Evolutionary conservation across 2,888 invertebrate species (phyloP).

Genomic region (Biston betularia): DNA sequence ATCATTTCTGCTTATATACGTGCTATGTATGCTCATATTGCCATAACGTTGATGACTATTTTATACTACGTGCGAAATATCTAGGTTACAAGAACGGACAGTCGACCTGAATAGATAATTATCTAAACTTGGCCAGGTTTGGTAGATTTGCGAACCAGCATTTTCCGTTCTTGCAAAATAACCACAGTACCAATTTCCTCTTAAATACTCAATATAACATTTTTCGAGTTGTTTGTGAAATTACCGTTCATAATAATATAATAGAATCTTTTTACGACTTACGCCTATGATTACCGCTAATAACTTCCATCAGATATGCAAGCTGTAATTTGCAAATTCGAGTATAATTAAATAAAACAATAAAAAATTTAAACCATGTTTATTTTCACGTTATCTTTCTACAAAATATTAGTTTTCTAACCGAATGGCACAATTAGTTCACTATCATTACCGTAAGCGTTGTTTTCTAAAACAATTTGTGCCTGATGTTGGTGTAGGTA

Average conservation of each 20-base stretch:
- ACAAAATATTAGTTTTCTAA: neutral
- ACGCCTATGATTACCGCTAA: neutral
- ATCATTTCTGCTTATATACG: constrained; percentile 35
- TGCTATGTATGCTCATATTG: constrained; percentile 30
- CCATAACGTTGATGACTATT: constrained; percentile 8
- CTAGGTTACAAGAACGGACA: constrained; percentile 31
- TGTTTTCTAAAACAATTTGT: constrained; percentile 45
- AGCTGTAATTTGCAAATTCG: constrained; percentile 1
- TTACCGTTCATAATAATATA: constrained; percentile 5
- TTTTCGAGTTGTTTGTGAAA: neutral
- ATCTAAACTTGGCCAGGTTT: constrained; percentile 16
- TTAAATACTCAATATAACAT: neutral
- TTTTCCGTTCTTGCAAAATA: constrained; percentile 10
- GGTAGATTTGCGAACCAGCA: constrained; percentile 22
- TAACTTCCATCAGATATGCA: neutral
- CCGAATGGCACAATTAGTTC: constrained; percentile 26
- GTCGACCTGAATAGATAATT: constrained; percentile 24
- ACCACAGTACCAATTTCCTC: constrained; percentile 2
- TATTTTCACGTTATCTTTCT: neutral
- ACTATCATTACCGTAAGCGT: constrained; percentile 33
- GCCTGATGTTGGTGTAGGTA: constrained; percentile 52
- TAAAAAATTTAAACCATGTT: neutral
- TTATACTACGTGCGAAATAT: constrained; percentile 28
- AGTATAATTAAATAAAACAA: neutral
- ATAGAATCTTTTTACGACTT: constrained; percentile 1